Evolutionary conservation across 2,888 invertebrate genomes (phyloP).

Genomic region (Melieria omissa): DNA sequence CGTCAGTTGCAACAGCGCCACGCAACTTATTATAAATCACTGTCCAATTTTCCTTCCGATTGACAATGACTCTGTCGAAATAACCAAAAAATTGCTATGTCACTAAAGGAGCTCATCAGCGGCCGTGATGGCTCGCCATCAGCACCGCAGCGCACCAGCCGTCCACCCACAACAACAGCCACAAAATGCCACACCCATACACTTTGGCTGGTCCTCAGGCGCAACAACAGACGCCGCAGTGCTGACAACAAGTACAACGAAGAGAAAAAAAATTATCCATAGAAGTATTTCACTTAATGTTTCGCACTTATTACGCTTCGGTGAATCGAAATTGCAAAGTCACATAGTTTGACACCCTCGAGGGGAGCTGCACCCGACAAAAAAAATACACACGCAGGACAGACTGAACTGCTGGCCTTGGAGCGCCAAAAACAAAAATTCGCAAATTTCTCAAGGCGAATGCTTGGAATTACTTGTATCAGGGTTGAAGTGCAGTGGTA

Average conservation of each 20-base stretch:
- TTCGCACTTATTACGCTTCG: conserved; percentile 50
- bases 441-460: not conserved
- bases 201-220: not conserved
- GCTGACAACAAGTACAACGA: not conserved
- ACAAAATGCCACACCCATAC: conserved; percentile 10
- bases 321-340: conserved; percentile 51
- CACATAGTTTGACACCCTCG: conserved; percentile 50
- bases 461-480: conserved; percentile 13
- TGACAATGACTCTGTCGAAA: conserved; percentile 21
- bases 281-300: conserved; percentile 44
- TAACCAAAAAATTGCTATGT: conserved; percentile 42
- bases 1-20: conserved; percentile 48
- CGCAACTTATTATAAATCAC: conserved; percentile 48
- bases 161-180: not conserved
- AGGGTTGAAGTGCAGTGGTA: not conserved
- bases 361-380: too few relatives aligned
- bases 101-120: conserved; percentile 42
- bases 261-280: not conserved
- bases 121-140: conserved; percentile 4
- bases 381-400: too few relatives aligned
- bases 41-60: conserved; percentile 36
- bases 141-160: not conserved
- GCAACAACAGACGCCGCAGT: not conserved
- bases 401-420: not conserved
- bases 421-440: conserved; percentile 40